Base-by-base conservation (phyloP, 1,140 invertebrate genomes). In the Apis mellifera region DNA sequence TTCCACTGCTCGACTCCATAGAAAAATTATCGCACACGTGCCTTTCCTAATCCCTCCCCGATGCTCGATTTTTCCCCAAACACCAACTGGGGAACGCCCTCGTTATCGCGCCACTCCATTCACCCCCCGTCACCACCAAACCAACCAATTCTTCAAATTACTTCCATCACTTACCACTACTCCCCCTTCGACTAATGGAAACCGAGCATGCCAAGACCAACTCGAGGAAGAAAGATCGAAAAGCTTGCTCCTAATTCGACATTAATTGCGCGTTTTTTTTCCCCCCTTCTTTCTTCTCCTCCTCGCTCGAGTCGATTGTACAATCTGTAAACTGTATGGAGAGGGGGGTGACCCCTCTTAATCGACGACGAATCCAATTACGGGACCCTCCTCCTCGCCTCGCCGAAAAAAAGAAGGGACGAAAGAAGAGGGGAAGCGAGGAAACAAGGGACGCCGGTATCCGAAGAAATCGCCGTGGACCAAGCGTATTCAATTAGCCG, bases 281-380 rank as follows among this genome's bases (percentile, higher is more conserved):
- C 2, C 2, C 2, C 4, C 2, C 2, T 32, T 32, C 3, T 32
- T 32, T 32, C 2, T 32, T 32, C 32, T 32, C 32, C 32, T 32
- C 32, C 32, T 32, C 1, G n/a, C 42, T 26, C 62, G 72, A 76
- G 21, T 54, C 42, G 62, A 60, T 42, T 62, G 55, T 32, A 59
- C 23, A 77, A 69, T 69, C 65, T 57, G 71, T 78, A 82, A 82
- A 82, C 80, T 23, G 55, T 23, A 48, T 48, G 9, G 26, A n/a
- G 32, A 54, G 17, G 17, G n/a, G 13, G 21, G 32, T n/a, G 65
- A 17, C 23, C 21, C 23, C 57, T 42, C 50, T 82, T 78, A 82
- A 78, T 78, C 70, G 57, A 57, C 23, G 52, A 26, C 74, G 75
- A 82, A 78, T 82, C 66, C 59, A 78, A 82, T 82, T 82, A 82